Base-by-base conservation (phyloP, 2,113 vertebrate genomes). In the Thymallus thymallus region DNA sequence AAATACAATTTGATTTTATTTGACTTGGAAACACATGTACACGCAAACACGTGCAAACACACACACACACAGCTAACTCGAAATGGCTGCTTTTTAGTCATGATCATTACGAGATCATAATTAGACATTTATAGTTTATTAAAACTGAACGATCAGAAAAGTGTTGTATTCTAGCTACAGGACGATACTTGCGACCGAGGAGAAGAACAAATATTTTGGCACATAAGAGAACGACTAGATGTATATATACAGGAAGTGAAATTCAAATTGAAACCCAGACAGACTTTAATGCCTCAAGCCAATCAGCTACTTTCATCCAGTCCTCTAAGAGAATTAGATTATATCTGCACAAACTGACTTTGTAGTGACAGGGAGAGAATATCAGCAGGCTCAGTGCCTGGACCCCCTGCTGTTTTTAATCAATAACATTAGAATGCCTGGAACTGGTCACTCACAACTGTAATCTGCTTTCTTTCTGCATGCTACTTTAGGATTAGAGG, bases 381-480 rank as follows among this genome's bases (percentile, higher is more conserved):
- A 91, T 93, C 90, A 88, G 82, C 82, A 84, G 82, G 84, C 89
- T 90, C 90, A 92, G 89, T 87, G 87, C 83, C 80, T 87, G 81
- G 58, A 76, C 86, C 91, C 88, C 91, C 91, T 92, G 90, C 90
- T 92, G 91, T 80, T 90, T 93, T 92, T 91, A 91, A 93, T 93
- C 92, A 92, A 91, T 91, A 92, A 83, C 80, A 79, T 90, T 91
- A 90, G 80, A 88, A 90, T 91, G 89, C 74, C 79, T 88, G 81
- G 24, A 58, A 76, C 75, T 71, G 75, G 74, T 83, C 78, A 81
- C 71, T 77, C 58, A 51, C 86, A 29, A 58, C 80, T 82, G 69
- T 82, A 78, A 82, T 90, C 86, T 89, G 48, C 72, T 88, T 74
- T 85, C 77, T 58, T 32, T 79, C 46, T 32, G n/a, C 55, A 68